Evolutionary conservation across 2,888 invertebrate species (phyloP), one percentile per base, ranked within the genome.

Genomic region (Lamellibrachia satsuma): DNA sequence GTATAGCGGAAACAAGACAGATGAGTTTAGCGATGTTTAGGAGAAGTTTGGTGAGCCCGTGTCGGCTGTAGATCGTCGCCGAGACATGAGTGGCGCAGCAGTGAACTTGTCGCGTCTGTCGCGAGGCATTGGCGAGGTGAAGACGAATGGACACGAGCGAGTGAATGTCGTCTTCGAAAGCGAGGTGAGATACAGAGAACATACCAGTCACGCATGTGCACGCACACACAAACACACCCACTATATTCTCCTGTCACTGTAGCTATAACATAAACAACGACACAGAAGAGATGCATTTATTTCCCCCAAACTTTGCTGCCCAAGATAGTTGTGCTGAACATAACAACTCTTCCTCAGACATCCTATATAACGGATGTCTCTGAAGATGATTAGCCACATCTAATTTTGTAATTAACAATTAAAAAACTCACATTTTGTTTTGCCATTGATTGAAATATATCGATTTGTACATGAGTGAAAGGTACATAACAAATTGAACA

Each of bases 81-180:
- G 51, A 90, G 90, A 51, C 52, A 93, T 93, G 93, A 90, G 98
- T 98, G 96, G 98, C 98, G 94, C 97, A 97, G 94, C 95, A 22
- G 93, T 96, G 1, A 95, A 96, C 93, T 94, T 96, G 92, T 96
- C 96, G 9, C 95, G 96, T 22, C 94, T 96, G 91, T 95, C 96
- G 75, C 94, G 96, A 91, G 96, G 96, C 8, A 94, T 96, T 52
- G 96, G 96, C 7, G 95, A 96, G 94, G 95, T 96, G 51, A 94
- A 95, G 55, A 95, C 94, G 93, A 96, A 96, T 94, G 96, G 96
- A n/a, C 95, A 95, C 57, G 96, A 96, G 92, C 96, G 95, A 94
- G 95, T 96, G 52, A 96, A 96, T 93, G 96, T 96, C 27, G 94
- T 95, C 51, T 94, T 96, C 90, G 96, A 96, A 93, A 96, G 96